Evolutionary conservation across 2,888 invertebrate species (phyloP), one percentile per base, ranked within the genome.

Genomic region (Philonicus albiceps): DNA sequence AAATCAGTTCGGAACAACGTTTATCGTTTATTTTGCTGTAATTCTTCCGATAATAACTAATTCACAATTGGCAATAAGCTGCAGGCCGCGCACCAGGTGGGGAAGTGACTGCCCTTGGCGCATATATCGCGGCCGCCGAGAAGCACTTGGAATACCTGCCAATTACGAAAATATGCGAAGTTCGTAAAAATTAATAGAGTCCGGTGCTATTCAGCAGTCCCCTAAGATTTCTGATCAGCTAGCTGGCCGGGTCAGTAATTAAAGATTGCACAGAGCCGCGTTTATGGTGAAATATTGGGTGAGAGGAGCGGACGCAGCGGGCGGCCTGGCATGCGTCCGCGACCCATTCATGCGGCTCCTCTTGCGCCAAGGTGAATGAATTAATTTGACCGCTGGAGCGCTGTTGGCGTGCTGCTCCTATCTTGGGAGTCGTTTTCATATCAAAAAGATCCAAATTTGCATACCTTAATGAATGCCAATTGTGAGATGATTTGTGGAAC

Each of bases 361-460:
- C 22, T n/a, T 4, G 40, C 22, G 34, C 19, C 76, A 22, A 40
- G 22, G 40, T 76, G 76, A 76, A 76, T 76, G 76, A 76, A 76
- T 76, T 22, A 76, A 76, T 74, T 31, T 74, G 31, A 31, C 74
- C 74, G 34, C 37, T 34, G 31, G 74, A 34, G 90, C 89, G 91
- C 43, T 78, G 74, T 89, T 89, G 89, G 89, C 88, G 89, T 89
- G 90, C 89, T 90, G 89, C 90, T 90, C 89, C 90, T 64, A 64
- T 27, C 64, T 19, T 11, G 22, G 19, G 64, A 27, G 19, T 64
- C 64, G 27, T 27, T 64, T 64, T 64, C 64, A 27, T 64, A 64
- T 64, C 64, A 19, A 64, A 64, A 27, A 64, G 64, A 64, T 11
- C 22, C 64, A 27, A 64, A 64, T 64, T 64, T 64, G 64, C 64